Base-by-base conservation (phyloP, 2,888 invertebrate species). In the Sinodicranocentrus sp. region DNA sequence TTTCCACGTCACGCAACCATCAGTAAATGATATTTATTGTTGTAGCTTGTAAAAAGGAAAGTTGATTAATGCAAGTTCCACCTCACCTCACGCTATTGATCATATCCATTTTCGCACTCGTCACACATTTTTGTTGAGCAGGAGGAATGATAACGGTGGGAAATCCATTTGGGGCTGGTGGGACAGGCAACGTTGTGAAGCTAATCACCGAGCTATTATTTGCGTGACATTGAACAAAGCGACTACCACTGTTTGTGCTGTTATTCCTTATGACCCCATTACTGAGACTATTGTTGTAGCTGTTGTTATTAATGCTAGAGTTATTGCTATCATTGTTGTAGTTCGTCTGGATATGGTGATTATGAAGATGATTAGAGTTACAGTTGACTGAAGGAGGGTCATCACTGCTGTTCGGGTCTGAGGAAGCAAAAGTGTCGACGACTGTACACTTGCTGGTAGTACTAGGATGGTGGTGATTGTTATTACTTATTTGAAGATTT, bases 301-400 rank as follows among this genome's bases (percentile, higher is more conserved):
- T 65, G 52, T 82, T 76, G 67, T 76, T 76, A 73, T 76, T 39
- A 48, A 80, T 84, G 54, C 67, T 82, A 72, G 75, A 67, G 68
- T 84, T 84, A 84, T 84, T 84, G 84, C 84, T 84, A 25, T 79
- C 77, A 84, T 73, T 79, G 54, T 70, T 72, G 15, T 43, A 43
- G 43, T 73, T 68, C 65, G 17, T 68, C 39, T 78, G 70, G 65
- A 79, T 54, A 79, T 79, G 48, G 10, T 68, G 44, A 15, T 48
- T n/a, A 28, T 67, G 39, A 17, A 67, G 25, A 19, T 43, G 15
- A 17, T 28, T 57, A 13, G 57, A 57, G 57, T 23, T 25, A 23
- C 25, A 57, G 25, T 57, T 57, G 57, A 3, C n/a, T 21, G 21
- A 21, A 57, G 6, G 21, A 57, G 10, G 33, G 33, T 10, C 10